Base-by-base conservation (phyloP, 2,797 vertebrate species). In the Mastacembelus armatus region DNA sequence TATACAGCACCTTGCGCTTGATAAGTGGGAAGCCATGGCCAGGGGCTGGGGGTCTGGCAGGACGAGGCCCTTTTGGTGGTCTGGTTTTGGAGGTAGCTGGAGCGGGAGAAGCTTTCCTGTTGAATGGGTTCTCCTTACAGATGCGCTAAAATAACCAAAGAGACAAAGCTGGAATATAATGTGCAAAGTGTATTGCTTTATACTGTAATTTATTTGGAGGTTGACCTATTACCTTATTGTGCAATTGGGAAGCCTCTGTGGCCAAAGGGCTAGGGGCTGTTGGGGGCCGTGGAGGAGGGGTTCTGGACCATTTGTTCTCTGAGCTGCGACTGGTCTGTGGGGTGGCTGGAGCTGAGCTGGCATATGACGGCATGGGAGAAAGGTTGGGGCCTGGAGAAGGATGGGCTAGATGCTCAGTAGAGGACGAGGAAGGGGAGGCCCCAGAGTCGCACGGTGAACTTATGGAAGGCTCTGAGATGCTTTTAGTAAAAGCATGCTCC, bases 51-150 rank as follows among this genome's bases (percentile, higher is more conserved):
- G 98, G 97, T 44, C 97, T 94, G 14, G 91, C 93, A 0, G 98
- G 98, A 43, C 95, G 96, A 45, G 96, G 86, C 19, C 96, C 97
- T 73, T 91, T 96, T 14, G 94, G 88, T 24, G 93, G 91, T 83
- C 92, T 96, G 78, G 82, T 89, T 61, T 91, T 83, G 0, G 94
- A 89, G 62, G 91, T 90, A 0, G 93, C 77, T 0, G 90, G 75
- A 2, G 95, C 95, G 0, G 95, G 89, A 0, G 95, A 95, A 1
- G 95, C 91, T 86, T 97, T 99, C 81, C 97, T 93, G 89, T 99
- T 98, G 85, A 99, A 99, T 2, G 98, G 98, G 68, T 99, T 99
- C 90, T 99, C 97, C 89, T 99, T 99, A 85, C 97, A 99, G 66
- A 94, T 96, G 56, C 94, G 94, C 98, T 99, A 54, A 18, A 83